A percentile compares a stretch with the other conserved stretches of the same genome.
Evolutionary conservation across 1,140 invertebrate species (phyloP).

Genomic region (Manduca sexta): DNA sequence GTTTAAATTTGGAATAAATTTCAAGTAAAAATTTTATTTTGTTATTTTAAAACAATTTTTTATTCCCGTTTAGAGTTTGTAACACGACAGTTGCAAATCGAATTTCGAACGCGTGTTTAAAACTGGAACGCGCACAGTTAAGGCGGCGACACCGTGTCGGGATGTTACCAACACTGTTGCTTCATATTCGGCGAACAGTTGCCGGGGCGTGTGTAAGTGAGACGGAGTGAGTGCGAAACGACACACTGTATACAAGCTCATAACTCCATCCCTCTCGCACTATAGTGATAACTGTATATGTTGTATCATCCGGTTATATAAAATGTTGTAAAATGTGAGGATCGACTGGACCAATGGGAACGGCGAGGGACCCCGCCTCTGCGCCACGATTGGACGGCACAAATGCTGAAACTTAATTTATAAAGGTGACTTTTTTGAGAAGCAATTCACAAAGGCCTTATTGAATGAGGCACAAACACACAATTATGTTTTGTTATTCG

Average conservation of each 20-base stretch:
- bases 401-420: conserved; percentile 65
- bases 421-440: conserved; percentile 55
- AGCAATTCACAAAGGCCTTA: conserved; percentile 5
- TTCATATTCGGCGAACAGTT: conserved; percentile 53
- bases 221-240: conserved; percentile 46
- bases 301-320: conserved; percentile 71
- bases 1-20: too few relatives aligned
- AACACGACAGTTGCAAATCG: not conserved
- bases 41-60: too few relatives aligned
- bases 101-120: conserved; percentile 1
- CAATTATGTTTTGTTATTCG: conserved; percentile 45
- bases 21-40: too few relatives aligned
- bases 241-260: conserved; percentile 53
- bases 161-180: conserved; percentile 54
- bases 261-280: conserved; percentile 42
- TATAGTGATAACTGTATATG: conserved; percentile 65
- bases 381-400: conserved; percentile 36
- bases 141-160: conserved; percentile 30
- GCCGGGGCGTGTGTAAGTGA: conserved; percentile 34
- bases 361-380: conserved; percentile 35
- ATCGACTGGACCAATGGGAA: conserved; percentile 32
- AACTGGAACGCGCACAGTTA: conserved; percentile 24
- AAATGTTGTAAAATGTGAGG: conserved; percentile 61
- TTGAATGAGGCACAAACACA: conserved; percentile 5
- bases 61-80: too few relatives aligned